Evolutionary conservation across 2,113 vertebrate species (phyloP), one percentile per base, ranked within the genome.

Genomic region (Onychorhynchus coronatus): DNA sequence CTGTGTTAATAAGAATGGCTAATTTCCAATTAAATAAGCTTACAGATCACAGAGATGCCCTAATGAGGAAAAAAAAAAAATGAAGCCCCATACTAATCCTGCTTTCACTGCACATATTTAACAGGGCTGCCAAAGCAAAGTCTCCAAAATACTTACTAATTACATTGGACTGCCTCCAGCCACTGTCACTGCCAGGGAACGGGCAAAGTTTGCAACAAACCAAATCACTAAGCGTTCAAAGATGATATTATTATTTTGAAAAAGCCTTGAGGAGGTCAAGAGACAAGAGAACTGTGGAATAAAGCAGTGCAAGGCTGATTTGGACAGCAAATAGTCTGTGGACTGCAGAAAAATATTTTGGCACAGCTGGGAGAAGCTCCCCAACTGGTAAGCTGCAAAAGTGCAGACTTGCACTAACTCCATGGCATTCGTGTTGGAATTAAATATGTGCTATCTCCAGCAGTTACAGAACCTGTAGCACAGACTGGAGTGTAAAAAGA

Each of bases 21-120:
- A 92, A 96, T 92, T 95, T 96, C 93, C 89, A 93, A 93, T 89
- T 91, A 93, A 92, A 89, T 89, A 81, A 95, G 52, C 65, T 86
- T 87, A 92, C 52, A 93, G 92, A 95, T 78, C 18, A 8, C 8
- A 91, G 62, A 94, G 89, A 84, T 95, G 83, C 37, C 90, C 75
- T 91, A 85, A 93, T 28, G 37, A 96, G 66, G 59, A 31, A 28
- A 70, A 80, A 42, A 62, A 79, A 95, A 95, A 72, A 47, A 87
- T 27, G 25, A 52, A 55, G 47, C 18, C 56, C 72, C 49, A 49
- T 52, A 75, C 44, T 87, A 93, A 94, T 95, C 62, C 73, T 94
- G 79, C 80, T 92, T 97, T 85, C 80, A 75, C 56, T 79, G 86
- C 91, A 96, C 80, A 75, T 61, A 84, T 89, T 95, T 95, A 92